A percentile compares a stretch with the other conserved stretches of the same genome.
phyloP scores from a whole-genome alignment of 2,797 vertebrate species.

The Amblyopsis hoosieri region DNA sequence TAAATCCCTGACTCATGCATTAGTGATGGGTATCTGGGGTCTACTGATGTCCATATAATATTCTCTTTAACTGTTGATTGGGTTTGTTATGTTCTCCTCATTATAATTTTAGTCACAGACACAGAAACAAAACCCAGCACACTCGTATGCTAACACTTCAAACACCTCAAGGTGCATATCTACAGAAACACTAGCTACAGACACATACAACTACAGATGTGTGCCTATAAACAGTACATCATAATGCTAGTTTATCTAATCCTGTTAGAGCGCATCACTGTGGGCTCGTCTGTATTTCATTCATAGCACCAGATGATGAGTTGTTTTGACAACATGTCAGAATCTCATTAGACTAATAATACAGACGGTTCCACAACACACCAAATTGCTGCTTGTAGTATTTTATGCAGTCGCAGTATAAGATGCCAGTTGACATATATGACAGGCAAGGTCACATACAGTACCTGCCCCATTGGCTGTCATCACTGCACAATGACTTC shows the following conservation, averaged over 20 bases:
- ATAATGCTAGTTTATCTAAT: conserved; percentile 58
- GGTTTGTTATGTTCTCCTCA: conserved; percentile 45
- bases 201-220: conserved; percentile 32
- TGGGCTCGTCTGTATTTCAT: conserved; percentile 63
- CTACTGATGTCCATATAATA: conserved; percentile 59
- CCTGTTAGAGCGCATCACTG: conserved; percentile 56
- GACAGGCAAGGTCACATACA: conserved; percentile 63
- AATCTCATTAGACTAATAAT: conserved; percentile 69
- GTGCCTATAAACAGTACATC: conserved; percentile 37
- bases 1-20: conserved; percentile 62
- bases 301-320: conserved; percentile 63
- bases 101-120: conserved; percentile 50
- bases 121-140: conserved; percentile 10
- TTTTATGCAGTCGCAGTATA: conserved; percentile 42
- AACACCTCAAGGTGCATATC: conserved; percentile 14
- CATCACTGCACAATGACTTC: conserved; percentile 43
- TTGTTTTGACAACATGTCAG: conserved; percentile 74
- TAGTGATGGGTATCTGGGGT: conserved; percentile 60
- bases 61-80: conserved; percentile 57
- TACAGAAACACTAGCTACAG: conserved; percentile 20
- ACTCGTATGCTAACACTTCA: conserved; percentile 24
- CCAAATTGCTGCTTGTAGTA: conserved; percentile 29
- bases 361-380: conserved; percentile 47
- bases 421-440: conserved; percentile 61
- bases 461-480: conserved; percentile 51